Conservation (phyloP, 2,888 invertebrate species). For the Tenthredo livida region DNA sequence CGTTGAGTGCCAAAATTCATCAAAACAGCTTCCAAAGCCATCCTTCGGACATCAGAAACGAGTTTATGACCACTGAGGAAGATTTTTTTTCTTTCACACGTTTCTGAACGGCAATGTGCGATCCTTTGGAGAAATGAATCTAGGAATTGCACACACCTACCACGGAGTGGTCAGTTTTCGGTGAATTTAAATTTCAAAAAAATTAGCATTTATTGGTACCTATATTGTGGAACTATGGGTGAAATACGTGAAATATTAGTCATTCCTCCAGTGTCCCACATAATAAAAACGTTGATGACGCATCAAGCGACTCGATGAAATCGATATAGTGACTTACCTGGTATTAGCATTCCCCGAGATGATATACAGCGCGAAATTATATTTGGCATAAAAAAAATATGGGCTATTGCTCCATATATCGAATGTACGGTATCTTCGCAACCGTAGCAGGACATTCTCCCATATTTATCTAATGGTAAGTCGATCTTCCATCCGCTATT, state of each 20-base stretch:
- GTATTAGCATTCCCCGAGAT: too few relatives aligned
- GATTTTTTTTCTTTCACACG: background rate
- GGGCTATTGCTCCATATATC: background rate
- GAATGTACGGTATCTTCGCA: too few relatives aligned
- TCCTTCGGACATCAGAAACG: background rate
- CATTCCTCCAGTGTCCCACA: background rate
- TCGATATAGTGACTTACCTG: background rate
- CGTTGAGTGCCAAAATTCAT: background rate
- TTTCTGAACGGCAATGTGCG: background rate
- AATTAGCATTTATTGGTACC: background rate
- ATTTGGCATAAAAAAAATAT: background rate
- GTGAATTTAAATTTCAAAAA: background rate
- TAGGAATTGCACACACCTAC: background rate
- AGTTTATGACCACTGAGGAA: background rate
- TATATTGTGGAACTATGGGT: background rate
- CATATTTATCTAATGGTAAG: too few relatives aligned
- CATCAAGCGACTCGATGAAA: background rate
- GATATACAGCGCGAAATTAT: background rate
- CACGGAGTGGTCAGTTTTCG: background rate
- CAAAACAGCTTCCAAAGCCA: background rate
- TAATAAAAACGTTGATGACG: background rate
- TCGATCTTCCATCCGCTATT: too few relatives aligned
- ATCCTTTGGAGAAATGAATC: background rate
- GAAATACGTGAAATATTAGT: background rate
- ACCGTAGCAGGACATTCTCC: too few relatives aligned